Conservation (phyloP, 30 jellyfish, hydroid and myxozoan species). For the Turritopsis dohrnii region DNA sequence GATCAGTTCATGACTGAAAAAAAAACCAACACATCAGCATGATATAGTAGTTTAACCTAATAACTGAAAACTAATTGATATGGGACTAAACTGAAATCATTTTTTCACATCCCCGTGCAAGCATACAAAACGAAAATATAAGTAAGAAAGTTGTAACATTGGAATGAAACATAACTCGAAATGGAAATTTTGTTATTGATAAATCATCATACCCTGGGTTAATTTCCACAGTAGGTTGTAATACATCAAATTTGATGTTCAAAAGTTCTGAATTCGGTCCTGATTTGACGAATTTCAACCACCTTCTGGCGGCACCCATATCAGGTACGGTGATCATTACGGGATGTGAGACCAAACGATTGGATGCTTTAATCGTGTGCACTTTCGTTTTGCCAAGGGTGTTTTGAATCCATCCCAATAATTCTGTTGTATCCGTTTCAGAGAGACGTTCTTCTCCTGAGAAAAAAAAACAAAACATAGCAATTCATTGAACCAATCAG, state of each 20-base stretch:
- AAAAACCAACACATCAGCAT: too few relatives aligned
- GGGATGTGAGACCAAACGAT: conserved; percentile 90
- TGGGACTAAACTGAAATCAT: background rate
- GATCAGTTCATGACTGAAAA: conserved; percentile 68
- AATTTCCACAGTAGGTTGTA: conserved; percentile 87
- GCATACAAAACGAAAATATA: background rate
- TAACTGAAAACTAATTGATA: too few relatives aligned
- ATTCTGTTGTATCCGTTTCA: conserved; percentile 51
- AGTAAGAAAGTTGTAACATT: too few relatives aligned
- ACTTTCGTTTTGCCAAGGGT: conserved; percentile 83
- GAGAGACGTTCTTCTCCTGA: conserved; percentile 51
- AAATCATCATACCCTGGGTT: conserved; percentile 61
- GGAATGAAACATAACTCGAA: too few relatives aligned
- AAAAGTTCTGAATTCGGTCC: conserved; percentile 88
- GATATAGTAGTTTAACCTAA: too few relatives aligned
- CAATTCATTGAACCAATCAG: too few relatives aligned
- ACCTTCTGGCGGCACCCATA: conserved; percentile 97
- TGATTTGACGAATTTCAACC: conserved; percentile 88
- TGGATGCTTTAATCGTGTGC: conserved; percentile 64
- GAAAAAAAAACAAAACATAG: background rate
- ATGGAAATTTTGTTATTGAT: too few relatives aligned
- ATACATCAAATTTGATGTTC: conserved; percentile 59
- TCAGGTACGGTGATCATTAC: conserved; percentile 99
- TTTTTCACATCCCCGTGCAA: too few relatives aligned
- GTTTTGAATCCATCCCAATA: conserved; percentile 65